Base-by-base conservation (phyloP, 2,113 vertebrate species). In the Laticauda colubrina region DNA sequence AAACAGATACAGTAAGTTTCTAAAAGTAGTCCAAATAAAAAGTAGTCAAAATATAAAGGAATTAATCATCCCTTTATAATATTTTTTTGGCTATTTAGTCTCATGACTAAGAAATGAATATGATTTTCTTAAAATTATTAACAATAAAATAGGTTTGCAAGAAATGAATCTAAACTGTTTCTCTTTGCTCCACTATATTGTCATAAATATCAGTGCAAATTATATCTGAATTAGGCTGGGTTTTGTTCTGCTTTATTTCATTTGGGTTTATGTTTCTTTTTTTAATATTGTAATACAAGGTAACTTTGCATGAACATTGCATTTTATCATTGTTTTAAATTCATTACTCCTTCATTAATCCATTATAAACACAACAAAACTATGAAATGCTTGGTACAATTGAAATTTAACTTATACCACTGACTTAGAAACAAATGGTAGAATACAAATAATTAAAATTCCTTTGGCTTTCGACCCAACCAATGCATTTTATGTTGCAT, bases 311-410 rank as follows among this genome's bases (percentile, higher is more conserved):
- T 89, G 45, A 89, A 89, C 59, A 89, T 86, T 91, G 69, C 64
- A 93, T 93, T 93, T 93, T 91, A 89, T 91, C 86, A 91, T 91
- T 39, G 24, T 93, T 93, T 91, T 89, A 91, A 93, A 75, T 64
- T 87, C 55, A 91, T 89, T 89, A 90, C 29, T 89, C 55, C 69
- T 59, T 59, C 57, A 59, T 59, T 59, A 24, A 59, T 59, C 57
- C 57, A 59, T 24, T 59, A 24, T 69, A 53, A 91, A 90, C 55
- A 61, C 48, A 61, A 29, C 55, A 85, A 93, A 89, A 34, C 90
- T 91, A 48, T 88, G 64, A 81, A 89, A 88, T 81, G 29, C n/a
- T 85, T 91, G 18, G n/a, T 39, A 12, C 48, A 54, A 0, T 87
- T 51, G 87, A 45, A 89, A 34, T 26, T 89, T 89, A 89, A 51